Conservation (phyloP, 92 coral and sea anemone species). For the Phenganax subtilis region DNA sequence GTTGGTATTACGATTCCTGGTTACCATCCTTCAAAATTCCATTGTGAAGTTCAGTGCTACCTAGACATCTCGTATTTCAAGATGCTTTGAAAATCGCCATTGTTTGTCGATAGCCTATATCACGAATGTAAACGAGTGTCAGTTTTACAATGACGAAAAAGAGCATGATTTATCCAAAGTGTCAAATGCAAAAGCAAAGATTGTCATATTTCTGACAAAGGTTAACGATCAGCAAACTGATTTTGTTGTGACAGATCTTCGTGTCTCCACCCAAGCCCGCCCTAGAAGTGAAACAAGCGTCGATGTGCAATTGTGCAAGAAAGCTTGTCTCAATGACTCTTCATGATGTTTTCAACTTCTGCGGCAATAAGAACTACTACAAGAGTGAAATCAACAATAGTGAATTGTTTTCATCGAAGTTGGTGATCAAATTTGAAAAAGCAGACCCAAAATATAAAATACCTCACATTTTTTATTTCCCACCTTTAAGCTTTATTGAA, state of each 20-base stretch:
- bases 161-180: constrained; percentile 6
- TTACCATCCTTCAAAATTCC: neutral
- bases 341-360: constrained; percentile 14
- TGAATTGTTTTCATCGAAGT: neutral
- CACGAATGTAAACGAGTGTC: neutral
- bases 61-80: constrained; percentile 24
- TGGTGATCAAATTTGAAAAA: too few species aligned
- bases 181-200: constrained; percentile 24
- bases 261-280: neutral
- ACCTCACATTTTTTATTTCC: too few species aligned
- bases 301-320: constrained; percentile 22
- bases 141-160: neutral
- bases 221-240: constrained; percentile 6
- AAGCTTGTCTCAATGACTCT: constrained; percentile 25
- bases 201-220: constrained; percentile 9
- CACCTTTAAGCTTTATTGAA: too few species aligned
- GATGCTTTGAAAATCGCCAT: constrained; percentile 32
- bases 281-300: constrained; percentile 7
- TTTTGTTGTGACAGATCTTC: constrained; percentile 15
- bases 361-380: constrained; percentile 3
- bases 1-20: neutral
- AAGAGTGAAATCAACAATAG: constrained; percentile 4
- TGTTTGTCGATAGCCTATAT: constrained; percentile 26
- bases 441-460: too few species aligned
- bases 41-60: neutral